phyloP scores from a whole-genome alignment of 2,888 invertebrate species.

The Megaustenia siamemsis region DNA sequence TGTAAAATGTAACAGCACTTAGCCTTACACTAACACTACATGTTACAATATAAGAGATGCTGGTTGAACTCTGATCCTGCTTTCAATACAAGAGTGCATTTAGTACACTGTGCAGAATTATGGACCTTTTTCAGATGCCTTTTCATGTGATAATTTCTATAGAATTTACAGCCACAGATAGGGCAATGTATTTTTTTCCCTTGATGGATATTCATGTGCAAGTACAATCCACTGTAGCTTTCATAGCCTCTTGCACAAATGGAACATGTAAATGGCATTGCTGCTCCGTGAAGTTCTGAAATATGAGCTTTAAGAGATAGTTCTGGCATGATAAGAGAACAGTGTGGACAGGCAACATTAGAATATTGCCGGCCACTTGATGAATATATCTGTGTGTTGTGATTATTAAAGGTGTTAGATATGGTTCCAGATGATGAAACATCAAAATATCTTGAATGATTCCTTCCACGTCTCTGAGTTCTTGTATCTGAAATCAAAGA shows the following conservation, averaged over 20 bases:
- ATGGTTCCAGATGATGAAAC: not conserved
- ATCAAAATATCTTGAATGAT: not conserved
- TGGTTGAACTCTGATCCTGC: conserved; percentile 29
- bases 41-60: conserved; percentile 38
- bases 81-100: conserved; percentile 9
- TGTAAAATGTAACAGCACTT: not conserved
- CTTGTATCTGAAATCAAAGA: conserved; percentile 47
- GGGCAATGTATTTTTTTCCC: conserved; percentile 35
- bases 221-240: not conserved
- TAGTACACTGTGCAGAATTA: conserved; percentile 21
- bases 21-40: not conserved
- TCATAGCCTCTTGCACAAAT: conserved; percentile 35
- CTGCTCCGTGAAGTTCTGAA: conserved; percentile 7
- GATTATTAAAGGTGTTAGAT: not conserved
- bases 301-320: conserved; percentile 4
- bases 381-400: not conserved
- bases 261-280: conserved; percentile 23
- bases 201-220: conserved; percentile 35
- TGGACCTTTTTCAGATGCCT: conserved; percentile 38
- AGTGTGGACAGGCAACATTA: conserved; percentile 1
- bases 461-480: not conserved
- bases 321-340: not conserved
- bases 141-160: conserved; percentile 32
- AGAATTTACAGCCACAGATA: conserved; percentile 38
- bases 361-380: not conserved